Conservation (phyloP, 2,113 vertebrate species). For the Cephalopholis sonnerati region DNA sequence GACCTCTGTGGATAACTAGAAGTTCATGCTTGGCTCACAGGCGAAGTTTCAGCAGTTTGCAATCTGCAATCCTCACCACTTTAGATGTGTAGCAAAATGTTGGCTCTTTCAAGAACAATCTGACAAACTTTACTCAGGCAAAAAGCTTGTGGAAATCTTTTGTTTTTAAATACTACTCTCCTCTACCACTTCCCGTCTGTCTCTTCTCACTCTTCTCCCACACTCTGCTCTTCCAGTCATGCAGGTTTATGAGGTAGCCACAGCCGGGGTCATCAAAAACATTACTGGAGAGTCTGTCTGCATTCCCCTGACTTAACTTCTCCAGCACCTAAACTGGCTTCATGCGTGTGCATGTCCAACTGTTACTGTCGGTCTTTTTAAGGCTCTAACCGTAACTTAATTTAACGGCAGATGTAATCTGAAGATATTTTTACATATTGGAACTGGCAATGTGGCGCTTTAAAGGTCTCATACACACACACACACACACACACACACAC, state of each 20-base stretch:
- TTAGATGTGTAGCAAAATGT: too few relatives aligned
- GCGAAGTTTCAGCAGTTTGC: too few relatives aligned
- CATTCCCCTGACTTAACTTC: constrained; percentile 42
- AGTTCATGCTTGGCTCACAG: too few relatives aligned
- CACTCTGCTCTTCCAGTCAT: background rate
- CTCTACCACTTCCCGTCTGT: background rate
- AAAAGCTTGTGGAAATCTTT: background rate
- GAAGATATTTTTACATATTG: constrained; percentile 32
- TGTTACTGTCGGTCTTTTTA: constrained; percentile 45
- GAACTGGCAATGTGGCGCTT: constrained; percentile 27
- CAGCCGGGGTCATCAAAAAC: constrained; percentile 48
- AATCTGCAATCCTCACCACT: too few relatives aligned
- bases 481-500: constrained; percentile 37
- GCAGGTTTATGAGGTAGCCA: constrained; percentile 18
- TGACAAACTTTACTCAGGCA: background rate
- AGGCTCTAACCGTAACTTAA: constrained; percentile 40
- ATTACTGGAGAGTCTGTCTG: constrained; percentile 51
- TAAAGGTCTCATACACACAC: background rate
- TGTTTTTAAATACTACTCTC: background rate
- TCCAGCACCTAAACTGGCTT: constrained; percentile 32
- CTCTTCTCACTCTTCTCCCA: background rate
- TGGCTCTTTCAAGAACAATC: background rate
- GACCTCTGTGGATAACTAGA: too few relatives aligned
- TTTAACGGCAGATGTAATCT: constrained; percentile 33
- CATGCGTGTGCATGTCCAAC: constrained; percentile 30